Evolutionary conservation across 2,888 invertebrate species (phyloP).

Genomic region (Eulithis prunata): DNA sequence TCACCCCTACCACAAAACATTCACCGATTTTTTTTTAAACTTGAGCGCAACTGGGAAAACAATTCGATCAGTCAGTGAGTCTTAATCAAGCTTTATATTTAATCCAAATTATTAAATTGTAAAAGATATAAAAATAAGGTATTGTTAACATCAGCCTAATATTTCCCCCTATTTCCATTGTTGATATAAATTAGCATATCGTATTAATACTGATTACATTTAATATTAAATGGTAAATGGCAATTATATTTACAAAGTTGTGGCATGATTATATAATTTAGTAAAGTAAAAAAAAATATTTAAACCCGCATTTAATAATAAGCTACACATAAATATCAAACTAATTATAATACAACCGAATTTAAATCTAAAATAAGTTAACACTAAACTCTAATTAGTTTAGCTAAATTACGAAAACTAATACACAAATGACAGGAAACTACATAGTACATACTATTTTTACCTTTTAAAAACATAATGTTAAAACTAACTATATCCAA

Average conservation of each 20-base stretch:
- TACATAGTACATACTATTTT: neutral
- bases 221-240: constrained; percentile 74
- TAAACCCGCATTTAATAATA: constrained; percentile 76
- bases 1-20: neutral
- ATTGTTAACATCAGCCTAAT: no score
- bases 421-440: constrained; percentile 14
- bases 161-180: constrained; percentile 36
- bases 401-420: constrained; percentile 39
- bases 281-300: constrained; percentile 53
- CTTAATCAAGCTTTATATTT: neutral
- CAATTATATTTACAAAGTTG: constrained; percentile 70
- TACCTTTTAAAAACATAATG: neutral
- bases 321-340: constrained; percentile 51
- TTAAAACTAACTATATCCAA: constrained; percentile 34
- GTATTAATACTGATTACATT: constrained; percentile 82
- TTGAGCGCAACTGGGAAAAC: no score
- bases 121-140: no score
- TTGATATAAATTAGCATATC: constrained; percentile 74
- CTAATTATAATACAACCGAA: constrained; percentile 67
- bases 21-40: no score
- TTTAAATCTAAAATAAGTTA: constrained; percentile 64
- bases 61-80: no score
- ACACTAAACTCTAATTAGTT: constrained; percentile 54
- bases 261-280: constrained; percentile 64
- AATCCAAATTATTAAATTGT: neutral